Evolutionary conservation across 2,797 vertebrate species (phyloP), one percentile per base, ranked within the genome.

Genomic region (Spatula versicolor): DNA sequence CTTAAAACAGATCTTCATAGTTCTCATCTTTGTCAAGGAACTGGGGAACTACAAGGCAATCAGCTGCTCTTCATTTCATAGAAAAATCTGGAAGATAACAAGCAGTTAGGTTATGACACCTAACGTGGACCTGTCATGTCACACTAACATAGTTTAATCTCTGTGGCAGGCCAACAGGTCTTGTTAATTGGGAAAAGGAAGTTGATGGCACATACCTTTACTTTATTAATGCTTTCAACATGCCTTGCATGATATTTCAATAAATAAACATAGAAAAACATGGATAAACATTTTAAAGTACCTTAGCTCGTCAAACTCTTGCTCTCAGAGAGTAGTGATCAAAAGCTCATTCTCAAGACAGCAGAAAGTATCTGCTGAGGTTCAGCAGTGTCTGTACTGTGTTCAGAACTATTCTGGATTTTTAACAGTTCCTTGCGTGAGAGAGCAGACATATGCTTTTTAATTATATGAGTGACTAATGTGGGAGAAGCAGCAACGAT

Each of bases 161-260:
- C 63, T 84, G 11, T 5, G 2, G 59, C 43, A 75, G 6, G 25
- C 20, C 43, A 83, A 63, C 13, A 68, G 17, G 35, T 71, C 87
- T 80, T 80, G 22, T 52, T 73, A 43, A 33, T 75, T 66, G 74
- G 56, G 58, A 82, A 31, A 20, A 81, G 23, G 35, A 90, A 63
- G 31, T 33, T 67, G 50, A 82, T 56, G 63, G 46, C 28, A 63
- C 28, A 25, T 39, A 62, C 6, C 30, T 73, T 86, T 41, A 62
- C 71, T 88, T 91, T 92, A 76, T 78, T 56, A 84, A 79, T 56
- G 30, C 37, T 95, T 92, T 86, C 73, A 92, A 50, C 14, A 75
- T 0, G 0, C 7, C 31, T 85, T 76, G 56, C 46, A 52, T 72
- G 77, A 69, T n/a, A 52, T 73, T 69, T n/a, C 39, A 59, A 48